These are phyloP conservation scores for Macquaria australasica DNA, from an alignment of 2,113 vertebrate species.

Conservation along the genomic window DNA sequence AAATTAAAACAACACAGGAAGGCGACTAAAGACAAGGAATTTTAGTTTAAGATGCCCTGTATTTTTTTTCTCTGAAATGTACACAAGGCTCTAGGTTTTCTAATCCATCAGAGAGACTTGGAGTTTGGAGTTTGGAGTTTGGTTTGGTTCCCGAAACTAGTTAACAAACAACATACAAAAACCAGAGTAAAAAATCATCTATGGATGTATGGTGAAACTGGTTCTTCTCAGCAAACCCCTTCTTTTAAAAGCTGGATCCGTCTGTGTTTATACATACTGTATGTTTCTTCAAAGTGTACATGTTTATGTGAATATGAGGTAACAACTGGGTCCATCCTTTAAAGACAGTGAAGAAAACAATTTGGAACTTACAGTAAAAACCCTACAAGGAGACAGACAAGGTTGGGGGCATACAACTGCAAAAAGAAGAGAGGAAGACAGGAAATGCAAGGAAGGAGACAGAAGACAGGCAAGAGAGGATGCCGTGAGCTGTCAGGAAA, in stretches of 20 bases:
- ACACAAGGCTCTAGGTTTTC: neutral
- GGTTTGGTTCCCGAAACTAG: neutral
- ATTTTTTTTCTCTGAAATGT: neutral
- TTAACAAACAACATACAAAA: neutral
- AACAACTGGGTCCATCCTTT: neutral
- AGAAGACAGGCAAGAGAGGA: conserved; percentile 40
- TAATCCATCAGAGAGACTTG: neutral
- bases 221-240: neutral
- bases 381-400: neutral
- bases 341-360: neutral
- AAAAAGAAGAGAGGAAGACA: conserved; percentile 26
- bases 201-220: neutral
- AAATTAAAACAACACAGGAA: conserved; percentile 6
- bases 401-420: neutral
- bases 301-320: neutral
- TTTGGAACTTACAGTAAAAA: neutral
- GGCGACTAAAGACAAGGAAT: conserved; percentile 1
- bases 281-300: too few relatives aligned
- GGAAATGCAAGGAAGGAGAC: conserved; percentile 45
- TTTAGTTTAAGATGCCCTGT: neutral
- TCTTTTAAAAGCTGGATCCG: too few relatives aligned
- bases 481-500: conserved; percentile 64
- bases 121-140: neutral
- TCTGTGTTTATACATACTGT: too few relatives aligned
- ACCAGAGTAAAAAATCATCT: neutral